These are phyloP conservation scores for Gonioctena quinquepunctata DNA, from an alignment of 1,140 invertebrate species.

Conservation along the genomic window DNA sequence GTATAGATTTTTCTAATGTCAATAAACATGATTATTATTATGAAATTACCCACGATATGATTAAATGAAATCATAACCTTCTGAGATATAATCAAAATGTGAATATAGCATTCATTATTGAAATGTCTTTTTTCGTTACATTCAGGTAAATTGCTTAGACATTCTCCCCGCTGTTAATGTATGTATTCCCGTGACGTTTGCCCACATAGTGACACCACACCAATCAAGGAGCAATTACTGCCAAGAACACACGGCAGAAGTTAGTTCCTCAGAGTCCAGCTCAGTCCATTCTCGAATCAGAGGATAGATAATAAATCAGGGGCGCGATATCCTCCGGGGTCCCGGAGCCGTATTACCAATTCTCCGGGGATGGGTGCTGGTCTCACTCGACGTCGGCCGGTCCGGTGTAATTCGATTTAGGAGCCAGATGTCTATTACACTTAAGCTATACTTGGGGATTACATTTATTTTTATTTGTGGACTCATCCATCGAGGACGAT, in stretches of 20 bases:
- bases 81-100: too few relatives aligned
- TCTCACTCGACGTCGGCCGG: not conserved
- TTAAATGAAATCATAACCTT: too few relatives aligned
- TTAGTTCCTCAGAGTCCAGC: not conserved
- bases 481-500: not conserved
- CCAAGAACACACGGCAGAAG: not conserved
- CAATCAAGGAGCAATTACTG: not conserved
- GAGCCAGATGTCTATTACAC: not conserved
- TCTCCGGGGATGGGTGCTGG: not conserved
- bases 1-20: too few relatives aligned
- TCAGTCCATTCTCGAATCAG: not conserved
- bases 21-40: too few relatives aligned
- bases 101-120: too few relatives aligned
- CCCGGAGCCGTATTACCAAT: not conserved
- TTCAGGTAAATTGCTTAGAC: too few relatives aligned
- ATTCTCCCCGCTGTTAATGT: too few relatives aligned
- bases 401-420: not conserved
- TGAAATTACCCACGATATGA: too few relatives aligned
- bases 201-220: not conserved
- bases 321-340: not conserved
- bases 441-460: not conserved
- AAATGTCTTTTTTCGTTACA: too few relatives aligned
- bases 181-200: too few relatives aligned
- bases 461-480: not conserved
- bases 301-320: not conserved